These are phyloP conservation scores for Nasonia giraulti DNA, from an alignment of 1,140 invertebrate genomes.

Conservation along the genomic window DNA sequence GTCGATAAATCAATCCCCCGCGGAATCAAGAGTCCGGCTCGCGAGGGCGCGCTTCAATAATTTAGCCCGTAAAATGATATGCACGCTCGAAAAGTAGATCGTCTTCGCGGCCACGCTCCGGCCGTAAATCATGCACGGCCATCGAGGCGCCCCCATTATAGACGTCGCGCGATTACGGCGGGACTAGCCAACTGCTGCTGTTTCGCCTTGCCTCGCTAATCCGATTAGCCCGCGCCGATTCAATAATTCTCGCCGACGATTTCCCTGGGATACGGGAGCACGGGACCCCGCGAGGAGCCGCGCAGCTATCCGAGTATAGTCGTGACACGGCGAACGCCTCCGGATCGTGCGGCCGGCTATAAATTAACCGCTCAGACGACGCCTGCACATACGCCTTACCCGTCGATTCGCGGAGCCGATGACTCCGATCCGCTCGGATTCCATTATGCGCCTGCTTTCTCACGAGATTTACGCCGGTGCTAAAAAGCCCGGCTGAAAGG, in stretches of 20 bases:
- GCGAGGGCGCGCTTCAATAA: not conserved
- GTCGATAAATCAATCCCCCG: not conserved
- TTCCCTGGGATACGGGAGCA: not conserved
- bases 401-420: not conserved
- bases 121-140: too few species aligned
- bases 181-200: constrained; percentile 3
- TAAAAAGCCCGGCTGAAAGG: not conserved
- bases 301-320: not conserved
- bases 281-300: not conserved
- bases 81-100: not conserved
- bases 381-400: not conserved
- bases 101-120: too few species aligned
- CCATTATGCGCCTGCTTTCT: not conserved
- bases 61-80: not conserved
- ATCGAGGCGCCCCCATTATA: not conserved
- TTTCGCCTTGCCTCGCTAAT: constrained; percentile 3
- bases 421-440: not conserved
- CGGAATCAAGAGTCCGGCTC: not conserved
- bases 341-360: not conserved
- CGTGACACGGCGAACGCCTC: not conserved
- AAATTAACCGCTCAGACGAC: constrained; percentile 29
- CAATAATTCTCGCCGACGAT: constrained; percentile 43
- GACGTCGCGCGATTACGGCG: not conserved
- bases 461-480: not conserved
- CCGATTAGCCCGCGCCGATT: constrained; percentile 12